Conservation (phyloP, 2,797 vertebrate genomes). For the Rhinophrynus dorsalis region DNA sequence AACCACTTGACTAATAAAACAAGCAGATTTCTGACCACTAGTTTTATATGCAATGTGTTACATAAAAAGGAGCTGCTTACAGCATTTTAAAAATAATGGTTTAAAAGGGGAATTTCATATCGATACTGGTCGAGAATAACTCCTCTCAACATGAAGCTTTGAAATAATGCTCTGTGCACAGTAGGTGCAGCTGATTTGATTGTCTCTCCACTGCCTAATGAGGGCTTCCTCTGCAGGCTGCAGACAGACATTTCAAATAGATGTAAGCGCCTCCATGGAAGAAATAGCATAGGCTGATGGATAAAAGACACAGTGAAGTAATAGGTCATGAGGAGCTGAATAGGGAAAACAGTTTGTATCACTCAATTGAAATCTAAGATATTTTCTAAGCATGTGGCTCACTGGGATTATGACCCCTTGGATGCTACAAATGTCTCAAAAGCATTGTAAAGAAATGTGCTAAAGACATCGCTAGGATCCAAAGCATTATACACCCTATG, state of each 20-base stretch:
- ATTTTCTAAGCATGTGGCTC: no score
- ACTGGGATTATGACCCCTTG: no score
- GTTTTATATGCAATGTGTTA: not conserved
- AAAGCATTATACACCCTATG: no score
- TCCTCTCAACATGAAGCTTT: slow-evolving; percentile 9
- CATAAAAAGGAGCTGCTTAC: not conserved
- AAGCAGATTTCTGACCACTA: no score
- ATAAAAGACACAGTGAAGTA: not conserved
- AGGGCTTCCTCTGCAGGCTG: slow-evolving; percentile 12
- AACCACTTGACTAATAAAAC: no score
- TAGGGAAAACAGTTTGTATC: no score
- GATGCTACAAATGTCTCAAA: no score
- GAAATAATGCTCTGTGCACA: slow-evolving; percentile 23
- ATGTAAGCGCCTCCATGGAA: not conserved
- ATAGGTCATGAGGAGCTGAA: no score
- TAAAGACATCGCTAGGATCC: no score
- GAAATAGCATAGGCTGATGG: not conserved
- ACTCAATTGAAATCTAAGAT: no score
- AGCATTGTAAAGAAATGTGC: no score
- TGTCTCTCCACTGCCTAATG: slow-evolving; percentile 33
- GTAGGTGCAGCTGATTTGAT: slow-evolving; percentile 32
- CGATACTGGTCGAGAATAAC: slow-evolving; percentile 1
- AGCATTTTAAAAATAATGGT: slow-evolving; percentile 50
- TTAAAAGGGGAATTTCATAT: slow-evolving; percentile 32
- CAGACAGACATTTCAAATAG: not conserved